Conservation (phyloP, 2,888 invertebrate species). For the Heliconius aoede region DNA sequence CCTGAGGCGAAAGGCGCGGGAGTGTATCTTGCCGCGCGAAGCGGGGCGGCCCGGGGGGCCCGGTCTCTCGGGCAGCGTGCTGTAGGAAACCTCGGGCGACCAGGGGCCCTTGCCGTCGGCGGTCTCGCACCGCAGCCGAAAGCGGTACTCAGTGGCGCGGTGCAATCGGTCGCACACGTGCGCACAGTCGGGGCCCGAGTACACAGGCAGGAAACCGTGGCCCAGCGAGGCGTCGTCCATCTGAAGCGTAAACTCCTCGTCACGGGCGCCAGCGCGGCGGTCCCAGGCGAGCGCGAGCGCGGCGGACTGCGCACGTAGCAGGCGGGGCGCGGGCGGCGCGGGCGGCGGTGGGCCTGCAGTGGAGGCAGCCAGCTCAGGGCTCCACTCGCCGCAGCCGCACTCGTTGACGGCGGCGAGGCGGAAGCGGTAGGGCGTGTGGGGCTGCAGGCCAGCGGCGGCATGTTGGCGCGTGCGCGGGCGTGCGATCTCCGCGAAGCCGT, state of each 20-base stretch:
- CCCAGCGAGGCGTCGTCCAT: conserved; percentile 88
- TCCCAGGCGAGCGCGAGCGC: conserved; percentile 90
- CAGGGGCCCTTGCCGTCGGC: conserved; percentile 92
- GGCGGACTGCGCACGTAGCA: conserved; percentile 85
- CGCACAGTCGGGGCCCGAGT: conserved; percentile 89
- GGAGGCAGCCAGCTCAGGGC: conserved; percentile 86
- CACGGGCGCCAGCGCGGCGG: conserved; percentile 86
- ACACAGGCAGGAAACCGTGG: conserved; percentile 91
- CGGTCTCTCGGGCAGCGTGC: conserved; percentile 91
- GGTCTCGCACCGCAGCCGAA: conserved; percentile 91
- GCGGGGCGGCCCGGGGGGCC: conserved; percentile 89
- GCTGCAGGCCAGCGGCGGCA: conserved; percentile 88
- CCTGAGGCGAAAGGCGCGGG: conserved; percentile 90
- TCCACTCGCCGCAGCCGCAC: conserved; percentile 89
- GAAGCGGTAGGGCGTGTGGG: conserved; percentile 92
- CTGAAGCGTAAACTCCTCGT: conserved; percentile 92
- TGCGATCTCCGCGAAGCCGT: conserved; percentile 88
- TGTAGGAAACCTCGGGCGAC: conserved; percentile 91
- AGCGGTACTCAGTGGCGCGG: conserved; percentile 91
- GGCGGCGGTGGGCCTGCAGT: conserved; percentile 92
- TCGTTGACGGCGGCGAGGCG: conserved; percentile 93
- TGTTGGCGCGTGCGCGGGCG: conserved; percentile 90
- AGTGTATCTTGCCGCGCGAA: conserved; percentile 92
- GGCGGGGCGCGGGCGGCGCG: conserved; percentile 89
- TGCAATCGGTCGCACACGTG: conserved; percentile 87